Conservation (phyloP, 2,113 vertebrate genomes). For the Lathamus discolor region DNA sequence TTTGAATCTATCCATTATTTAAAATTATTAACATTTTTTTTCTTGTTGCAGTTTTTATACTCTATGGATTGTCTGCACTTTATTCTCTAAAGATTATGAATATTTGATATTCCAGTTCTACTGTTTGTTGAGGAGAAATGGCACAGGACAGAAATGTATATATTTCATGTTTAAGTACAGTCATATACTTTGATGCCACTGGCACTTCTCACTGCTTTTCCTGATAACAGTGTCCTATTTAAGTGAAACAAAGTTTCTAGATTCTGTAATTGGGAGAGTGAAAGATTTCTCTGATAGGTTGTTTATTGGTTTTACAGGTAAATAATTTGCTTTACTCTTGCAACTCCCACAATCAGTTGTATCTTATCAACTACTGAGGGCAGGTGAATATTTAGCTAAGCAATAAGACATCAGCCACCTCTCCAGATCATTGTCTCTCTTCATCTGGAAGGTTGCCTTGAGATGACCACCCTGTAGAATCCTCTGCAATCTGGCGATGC, state of each 20-base stretch:
- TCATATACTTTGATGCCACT: neutral
- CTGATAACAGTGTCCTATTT: neutral
- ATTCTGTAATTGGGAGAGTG: neutral
- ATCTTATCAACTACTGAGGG: neutral
- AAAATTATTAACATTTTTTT: neutral
- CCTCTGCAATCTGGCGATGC: slow-evolving; percentile 12
- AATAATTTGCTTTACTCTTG: neutral
- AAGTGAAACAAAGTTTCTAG: neutral
- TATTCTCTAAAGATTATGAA: neutral
- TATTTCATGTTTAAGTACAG: neutral
- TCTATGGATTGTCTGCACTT: neutral
- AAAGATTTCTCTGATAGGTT: neutral
- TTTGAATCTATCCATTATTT: neutral
- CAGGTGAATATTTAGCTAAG: neutral
- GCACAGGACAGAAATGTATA: neutral
- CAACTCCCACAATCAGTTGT: neutral
- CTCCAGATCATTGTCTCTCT: neutral
- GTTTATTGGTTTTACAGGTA: neutral
- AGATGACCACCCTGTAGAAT: neutral
- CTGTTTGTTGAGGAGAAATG: neutral
- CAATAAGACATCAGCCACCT: neutral
- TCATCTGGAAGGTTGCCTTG: neutral
- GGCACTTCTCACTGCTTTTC: neutral
- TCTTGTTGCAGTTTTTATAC: neutral
- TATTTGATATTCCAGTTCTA: neutral